Percentiles rank a stretch among this genome's conserved stretches.
phyloP scores from a whole-genome alignment of 2,113 vertebrate species.

The Dicerorhinus sumatrensis region DNA sequence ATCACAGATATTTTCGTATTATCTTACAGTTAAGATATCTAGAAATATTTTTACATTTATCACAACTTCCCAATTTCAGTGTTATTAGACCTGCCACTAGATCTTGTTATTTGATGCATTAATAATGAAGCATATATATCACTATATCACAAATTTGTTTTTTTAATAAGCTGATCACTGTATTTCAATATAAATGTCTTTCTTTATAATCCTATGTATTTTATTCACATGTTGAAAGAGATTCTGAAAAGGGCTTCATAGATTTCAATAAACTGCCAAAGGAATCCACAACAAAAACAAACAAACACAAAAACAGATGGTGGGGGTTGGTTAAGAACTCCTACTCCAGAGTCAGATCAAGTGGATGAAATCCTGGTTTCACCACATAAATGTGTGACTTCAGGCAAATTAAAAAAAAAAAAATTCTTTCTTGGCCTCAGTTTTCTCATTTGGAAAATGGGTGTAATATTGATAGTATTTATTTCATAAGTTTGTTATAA shows the following conservation, averaged over 20 bases:
- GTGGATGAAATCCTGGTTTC: background rate
- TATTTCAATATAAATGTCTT: background rate
- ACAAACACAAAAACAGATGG: background rate
- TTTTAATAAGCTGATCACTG: background rate
- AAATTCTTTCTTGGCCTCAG: background rate
- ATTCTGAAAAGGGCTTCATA: background rate
- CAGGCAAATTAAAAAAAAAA: background rate
- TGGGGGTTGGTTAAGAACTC: background rate
- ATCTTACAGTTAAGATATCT: background rate
- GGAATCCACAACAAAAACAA: background rate
- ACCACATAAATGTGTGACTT: background rate
- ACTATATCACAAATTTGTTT: background rate
- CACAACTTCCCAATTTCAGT: background rate
- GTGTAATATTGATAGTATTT: background rate
- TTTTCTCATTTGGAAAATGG: background rate
- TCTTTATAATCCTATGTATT: background rate
- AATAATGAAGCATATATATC: background rate
- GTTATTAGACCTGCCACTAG: background rate
- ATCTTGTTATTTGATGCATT: background rate
- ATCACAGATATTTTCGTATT: background rate
- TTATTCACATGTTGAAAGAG: constrained; percentile 16
- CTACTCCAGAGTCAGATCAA: background rate
- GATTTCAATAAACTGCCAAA: background rate
- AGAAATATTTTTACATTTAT: background rate
- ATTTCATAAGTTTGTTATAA: constrained; percentile 2